A percentile compares a stretch with the other conserved stretches of the same genome.
phyloP scores from a whole-genome alignment of 2,797 vertebrate genomes.

The Channallabes apus region DNA sequence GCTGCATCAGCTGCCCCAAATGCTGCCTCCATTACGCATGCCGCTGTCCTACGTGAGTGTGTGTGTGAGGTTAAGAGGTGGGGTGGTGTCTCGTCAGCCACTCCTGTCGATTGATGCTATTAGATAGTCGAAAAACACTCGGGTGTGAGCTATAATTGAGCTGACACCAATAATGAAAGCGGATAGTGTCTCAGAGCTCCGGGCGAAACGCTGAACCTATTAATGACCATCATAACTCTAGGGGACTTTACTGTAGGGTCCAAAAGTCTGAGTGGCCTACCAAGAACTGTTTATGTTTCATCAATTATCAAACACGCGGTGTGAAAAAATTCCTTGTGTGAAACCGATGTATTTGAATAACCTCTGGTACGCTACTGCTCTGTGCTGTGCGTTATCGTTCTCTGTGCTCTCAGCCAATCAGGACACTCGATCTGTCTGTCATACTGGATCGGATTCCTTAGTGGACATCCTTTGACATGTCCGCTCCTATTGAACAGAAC shows the following conservation, averaged over 20 bases:
- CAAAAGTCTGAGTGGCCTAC: conserved; percentile 26
- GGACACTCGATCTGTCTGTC: background rate
- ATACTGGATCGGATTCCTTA: background rate
- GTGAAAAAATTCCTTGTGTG: background rate
- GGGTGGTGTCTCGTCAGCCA: conserved; percentile 82
- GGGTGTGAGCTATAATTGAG: conserved; percentile 98
- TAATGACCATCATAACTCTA: conserved; percentile 98
- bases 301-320: conserved; percentile 15
- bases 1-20: conserved; percentile 97
- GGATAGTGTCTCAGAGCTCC: conserved; percentile 92
- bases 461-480: background rate
- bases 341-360: background rate
- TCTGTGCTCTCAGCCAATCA: background rate
- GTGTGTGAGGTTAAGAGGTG: conserved; percentile 40
- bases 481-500: background rate
- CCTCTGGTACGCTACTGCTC: background rate
- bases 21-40: conserved; percentile 96
- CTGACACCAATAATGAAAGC: conserved; percentile 98
- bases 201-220: conserved; percentile 91
- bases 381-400: background rate
- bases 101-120: conserved; percentile 96
- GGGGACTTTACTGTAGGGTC: conserved; percentile 61
- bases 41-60: conserved; percentile 85
- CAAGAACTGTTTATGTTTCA: conserved; percentile 35
- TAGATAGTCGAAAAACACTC: conserved; percentile 97